Conservation (phyloP, 2,113 vertebrate species). For the Ammodytes marinus region DNA sequence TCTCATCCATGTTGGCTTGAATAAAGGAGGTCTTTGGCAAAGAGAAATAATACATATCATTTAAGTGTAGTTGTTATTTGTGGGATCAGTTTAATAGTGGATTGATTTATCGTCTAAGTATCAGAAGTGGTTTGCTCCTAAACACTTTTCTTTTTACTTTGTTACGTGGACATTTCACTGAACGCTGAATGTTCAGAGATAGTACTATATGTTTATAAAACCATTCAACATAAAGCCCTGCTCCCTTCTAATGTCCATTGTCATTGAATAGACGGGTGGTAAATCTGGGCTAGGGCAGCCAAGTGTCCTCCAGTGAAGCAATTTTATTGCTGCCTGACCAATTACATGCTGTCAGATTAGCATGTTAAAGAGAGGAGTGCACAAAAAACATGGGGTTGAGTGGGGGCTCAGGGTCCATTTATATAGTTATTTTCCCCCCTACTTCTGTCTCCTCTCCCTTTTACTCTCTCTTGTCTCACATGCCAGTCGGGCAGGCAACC, state of each 20-base stretch:
- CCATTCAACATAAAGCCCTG: neutral
- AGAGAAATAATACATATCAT: too few species aligned
- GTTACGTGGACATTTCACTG: neutral
- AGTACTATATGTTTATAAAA: neutral
- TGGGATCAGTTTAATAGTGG: neutral
- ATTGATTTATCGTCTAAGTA: neutral
- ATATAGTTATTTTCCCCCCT: conserved; percentile 27
- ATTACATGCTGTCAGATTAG: conserved; percentile 72
- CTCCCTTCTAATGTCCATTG: conserved; percentile 26
- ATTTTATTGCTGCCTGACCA: conserved; percentile 56
- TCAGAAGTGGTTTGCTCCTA: conserved; percentile 1
- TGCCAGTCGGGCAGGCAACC: conserved; percentile 3
- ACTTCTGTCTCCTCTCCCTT: conserved; percentile 6
- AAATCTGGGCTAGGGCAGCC: conserved; percentile 24
- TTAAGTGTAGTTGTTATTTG: too few species aligned
- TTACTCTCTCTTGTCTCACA: conserved; percentile 15
- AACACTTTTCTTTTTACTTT: conserved; percentile 3
- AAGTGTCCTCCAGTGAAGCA: conserved; percentile 51
- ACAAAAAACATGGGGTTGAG: conserved; percentile 8
- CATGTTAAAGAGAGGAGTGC: conserved; percentile 56
- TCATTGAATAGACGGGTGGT: conserved; percentile 43
- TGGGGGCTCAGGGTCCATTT: conserved; percentile 22
- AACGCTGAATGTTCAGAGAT: conserved; percentile 9
- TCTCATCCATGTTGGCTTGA: neutral
- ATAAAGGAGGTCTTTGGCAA: too few species aligned